Evolutionary conservation across 2,888 invertebrate species (phyloP).

Genomic region (Furcula furcula): DNA sequence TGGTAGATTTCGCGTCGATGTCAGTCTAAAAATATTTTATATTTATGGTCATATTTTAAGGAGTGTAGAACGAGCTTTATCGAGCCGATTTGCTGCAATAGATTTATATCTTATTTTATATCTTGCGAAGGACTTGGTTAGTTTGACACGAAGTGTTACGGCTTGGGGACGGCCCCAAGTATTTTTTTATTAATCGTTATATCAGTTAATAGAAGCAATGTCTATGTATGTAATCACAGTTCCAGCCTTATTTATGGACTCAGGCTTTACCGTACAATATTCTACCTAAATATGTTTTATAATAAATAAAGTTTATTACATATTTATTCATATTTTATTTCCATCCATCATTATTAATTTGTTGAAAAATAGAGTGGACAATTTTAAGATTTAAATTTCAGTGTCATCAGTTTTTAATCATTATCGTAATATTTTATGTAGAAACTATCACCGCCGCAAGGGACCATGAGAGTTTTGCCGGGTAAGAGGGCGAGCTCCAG

Average conservation of each 20-base stretch:
- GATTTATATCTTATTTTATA: constrained; percentile 43
- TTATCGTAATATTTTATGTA: too few relatives aligned
- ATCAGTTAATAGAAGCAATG: constrained; percentile 49
- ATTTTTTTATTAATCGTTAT: constrained; percentile 45
- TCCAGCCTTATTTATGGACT: constrained; percentile 42
- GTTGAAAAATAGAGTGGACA: too few relatives aligned
- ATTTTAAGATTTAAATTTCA: too few relatives aligned
- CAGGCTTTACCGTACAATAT: constrained; percentile 41
- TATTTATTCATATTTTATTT: too few relatives aligned
- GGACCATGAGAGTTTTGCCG: too few relatives aligned
- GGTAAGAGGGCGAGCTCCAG: too few relatives aligned
- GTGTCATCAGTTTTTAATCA: too few relatives aligned
- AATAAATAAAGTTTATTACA: too few relatives aligned
- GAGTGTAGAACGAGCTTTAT: constrained; percentile 13
- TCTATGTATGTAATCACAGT: constrained; percentile 46
- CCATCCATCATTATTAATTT: too few relatives aligned
- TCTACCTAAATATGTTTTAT: constrained; percentile 32
- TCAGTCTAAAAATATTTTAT: neutral
- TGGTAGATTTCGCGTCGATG: neutral
- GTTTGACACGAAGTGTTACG: constrained; percentile 50
- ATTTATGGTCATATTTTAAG: constrained; percentile 1
- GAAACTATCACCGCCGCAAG: too few relatives aligned
- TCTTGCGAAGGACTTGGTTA: constrained; percentile 43
- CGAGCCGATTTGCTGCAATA: constrained; percentile 26
- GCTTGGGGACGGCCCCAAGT: constrained; percentile 34